Evolutionary conservation across 2,113 vertebrate species (phyloP), one percentile per base, ranked within the genome.

Genomic region (Myanophis thanlyinensis): DNA sequence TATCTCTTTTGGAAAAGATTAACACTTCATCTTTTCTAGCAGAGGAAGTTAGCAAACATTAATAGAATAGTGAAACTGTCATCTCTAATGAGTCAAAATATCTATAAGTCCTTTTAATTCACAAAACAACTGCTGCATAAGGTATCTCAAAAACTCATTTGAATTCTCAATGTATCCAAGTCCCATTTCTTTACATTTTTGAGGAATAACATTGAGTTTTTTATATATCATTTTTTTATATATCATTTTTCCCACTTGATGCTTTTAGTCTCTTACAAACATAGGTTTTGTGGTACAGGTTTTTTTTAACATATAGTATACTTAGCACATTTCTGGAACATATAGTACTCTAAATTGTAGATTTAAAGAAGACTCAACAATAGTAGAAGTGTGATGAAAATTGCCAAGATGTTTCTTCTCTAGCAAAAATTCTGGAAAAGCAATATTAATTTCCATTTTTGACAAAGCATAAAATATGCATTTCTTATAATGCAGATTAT

Each of bases 291-390:
- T 4, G 10, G 30, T 54, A 40, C 20, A 59, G 20, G 8, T 47
- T 59, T 59, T 89, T 59, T 44, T n/a, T n/a, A n/a, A 25, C 20
- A 85, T 87, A 48, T 87, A 30, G 47, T 59, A 48, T 48, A 30
- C 44, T 8, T 35, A 87, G 20, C 27, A 35, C 35, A 56, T 5
- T 90, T 44, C 52, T 48, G 30, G 18, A 2, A 0, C 0, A 2
- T 40, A 67, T 5, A 67, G 62, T 35, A 35, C 30, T 67, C 12
- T 67, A 44, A 30, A 15, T 46, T 87, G 48, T 44, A 5, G 89
- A 53, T 89, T 46, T 91, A 18, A 86, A 91, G 22, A 62, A 85
- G 48, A 25, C 10, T 51, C 6, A 0, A 25, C 30, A 35, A 67
- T 18, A 44, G 35, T 80, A 80, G 73, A 80, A 80, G 35, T 80